Percentiles rank a stretch among this genome's conserved stretches.
Conservation (phyloP, 2,797 vertebrate species). For the Mastacembelus armatus region DNA sequence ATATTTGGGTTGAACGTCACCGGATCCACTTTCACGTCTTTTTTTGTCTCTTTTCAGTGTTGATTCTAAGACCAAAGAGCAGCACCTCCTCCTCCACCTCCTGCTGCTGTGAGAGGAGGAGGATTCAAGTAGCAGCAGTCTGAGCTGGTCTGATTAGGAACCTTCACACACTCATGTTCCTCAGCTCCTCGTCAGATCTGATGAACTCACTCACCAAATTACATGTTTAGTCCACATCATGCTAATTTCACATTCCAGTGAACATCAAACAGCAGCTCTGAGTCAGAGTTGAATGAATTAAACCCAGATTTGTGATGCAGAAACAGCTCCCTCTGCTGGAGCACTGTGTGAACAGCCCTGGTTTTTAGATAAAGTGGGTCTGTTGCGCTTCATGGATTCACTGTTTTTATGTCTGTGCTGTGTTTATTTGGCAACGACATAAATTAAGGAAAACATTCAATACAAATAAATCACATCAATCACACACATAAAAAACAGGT, state of each 20-base stretch:
- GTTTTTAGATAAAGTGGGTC: no score
- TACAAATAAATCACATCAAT: no score
- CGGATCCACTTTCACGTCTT: constrained; percentile 24
- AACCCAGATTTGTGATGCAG: neutral
- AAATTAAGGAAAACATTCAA: no score
- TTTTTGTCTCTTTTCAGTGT: constrained; percentile 10
- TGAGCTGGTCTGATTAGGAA: neutral
- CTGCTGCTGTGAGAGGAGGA: constrained; percentile 40
- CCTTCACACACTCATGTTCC: neutral
- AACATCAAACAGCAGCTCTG: constrained; percentile 20
- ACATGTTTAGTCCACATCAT: constrained; percentile 12
- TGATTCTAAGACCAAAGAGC: constrained; percentile 41
- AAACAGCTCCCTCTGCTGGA: constrained; percentile 33
- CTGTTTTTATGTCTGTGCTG: neutral
- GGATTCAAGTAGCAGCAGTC: constrained; percentile 29
- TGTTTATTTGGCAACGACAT: neutral
- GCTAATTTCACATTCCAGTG: constrained; percentile 5
- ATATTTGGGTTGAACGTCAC: neutral
- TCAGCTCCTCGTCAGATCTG: constrained; percentile 1
- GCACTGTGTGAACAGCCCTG: neutral
- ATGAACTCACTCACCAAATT: neutral
- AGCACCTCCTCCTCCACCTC: constrained; percentile 21
- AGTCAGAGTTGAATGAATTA: neutral
- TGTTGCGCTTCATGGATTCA: neutral
- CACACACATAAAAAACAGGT: no score